A percentile compares a stretch with the other conserved stretches of the same genome.
Conservation (phyloP, 2,888 invertebrate species). For the Pristionchus arcanus region DNA sequence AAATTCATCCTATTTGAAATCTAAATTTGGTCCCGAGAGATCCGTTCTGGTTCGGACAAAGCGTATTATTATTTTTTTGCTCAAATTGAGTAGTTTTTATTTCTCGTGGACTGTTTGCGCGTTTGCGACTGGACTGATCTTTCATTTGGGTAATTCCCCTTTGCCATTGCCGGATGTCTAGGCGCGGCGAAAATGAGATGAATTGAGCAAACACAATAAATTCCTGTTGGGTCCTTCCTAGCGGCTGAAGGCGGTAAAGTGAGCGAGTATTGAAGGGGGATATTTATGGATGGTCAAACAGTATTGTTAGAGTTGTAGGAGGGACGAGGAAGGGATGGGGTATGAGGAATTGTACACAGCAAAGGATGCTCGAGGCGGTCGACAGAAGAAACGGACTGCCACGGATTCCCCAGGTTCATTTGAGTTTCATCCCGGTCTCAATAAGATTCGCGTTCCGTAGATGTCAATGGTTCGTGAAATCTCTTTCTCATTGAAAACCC, state of each 20-base stretch:
- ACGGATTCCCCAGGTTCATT: neutral
- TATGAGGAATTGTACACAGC: neutral
- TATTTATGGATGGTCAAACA: constrained; percentile 46
- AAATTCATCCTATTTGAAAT: neutral
- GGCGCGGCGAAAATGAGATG: neutral
- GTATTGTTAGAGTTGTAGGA: constrained; percentile 38
- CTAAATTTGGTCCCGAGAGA: neutral
- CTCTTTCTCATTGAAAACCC: neutral
- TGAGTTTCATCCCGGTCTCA: neutral
- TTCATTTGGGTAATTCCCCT: too few species aligned
- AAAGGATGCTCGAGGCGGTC: neutral
- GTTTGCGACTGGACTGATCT: too few species aligned
- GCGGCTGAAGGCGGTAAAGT: neutral
- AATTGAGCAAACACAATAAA: constrained; percentile 13
- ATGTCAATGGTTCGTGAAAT: neutral
- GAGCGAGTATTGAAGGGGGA: neutral
- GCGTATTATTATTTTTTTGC: neutral
- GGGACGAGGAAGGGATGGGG: neutral
- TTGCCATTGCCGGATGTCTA: neutral
- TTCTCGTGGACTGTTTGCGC: neutral
- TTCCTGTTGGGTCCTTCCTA: neutral
- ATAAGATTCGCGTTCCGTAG: neutral
- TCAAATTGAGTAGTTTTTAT: constrained; percentile 19
- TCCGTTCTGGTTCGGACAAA: neutral
- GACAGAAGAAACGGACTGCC: neutral